Conservation (phyloP, 2,888 invertebrate species). For the Mayetiola destructor region DNA sequence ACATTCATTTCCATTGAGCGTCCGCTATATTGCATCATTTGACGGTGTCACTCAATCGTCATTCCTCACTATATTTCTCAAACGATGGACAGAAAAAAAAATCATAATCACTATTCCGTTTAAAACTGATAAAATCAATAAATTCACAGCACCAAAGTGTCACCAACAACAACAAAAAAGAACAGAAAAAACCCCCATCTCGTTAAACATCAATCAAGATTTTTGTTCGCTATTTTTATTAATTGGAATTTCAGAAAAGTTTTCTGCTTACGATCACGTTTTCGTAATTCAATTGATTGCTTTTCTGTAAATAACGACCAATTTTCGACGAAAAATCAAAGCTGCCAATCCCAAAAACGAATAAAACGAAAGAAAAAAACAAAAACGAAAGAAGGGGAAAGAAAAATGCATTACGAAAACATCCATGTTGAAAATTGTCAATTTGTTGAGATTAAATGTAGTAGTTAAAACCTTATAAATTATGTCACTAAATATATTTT, state of each 20-base stretch:
- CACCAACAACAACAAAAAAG: not conserved
- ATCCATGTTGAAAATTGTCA: slow-evolving; percentile 12
- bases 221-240: not conserved
- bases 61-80: no score
- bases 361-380: not conserved
- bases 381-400: not conserved
- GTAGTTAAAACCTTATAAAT: slow-evolving; percentile 6
- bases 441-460: slow-evolving; percentile 5
- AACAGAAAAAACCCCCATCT: not conserved
- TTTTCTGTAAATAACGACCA: not conserved
- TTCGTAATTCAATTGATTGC: slow-evolving; percentile 11
- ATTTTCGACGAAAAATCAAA: slow-evolving; percentile 1
- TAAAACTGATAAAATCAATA: not conserved
- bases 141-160: not conserved
- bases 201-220: not conserved
- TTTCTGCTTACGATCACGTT: no score
- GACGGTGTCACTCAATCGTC: not conserved
- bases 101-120: not conserved
- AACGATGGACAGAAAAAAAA: not conserved
- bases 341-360: not conserved
- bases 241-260: no score
- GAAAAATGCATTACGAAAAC: slow-evolving; percentile 2
- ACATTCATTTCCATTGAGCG: no score
- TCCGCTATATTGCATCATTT: slow-evolving; percentile 4
- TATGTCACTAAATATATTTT: slow-evolving; percentile 11